These are phyloP conservation scores for Erebia aethiops DNA, from an alignment of 2,888 invertebrate genomes.

Conservation along the genomic window DNA sequence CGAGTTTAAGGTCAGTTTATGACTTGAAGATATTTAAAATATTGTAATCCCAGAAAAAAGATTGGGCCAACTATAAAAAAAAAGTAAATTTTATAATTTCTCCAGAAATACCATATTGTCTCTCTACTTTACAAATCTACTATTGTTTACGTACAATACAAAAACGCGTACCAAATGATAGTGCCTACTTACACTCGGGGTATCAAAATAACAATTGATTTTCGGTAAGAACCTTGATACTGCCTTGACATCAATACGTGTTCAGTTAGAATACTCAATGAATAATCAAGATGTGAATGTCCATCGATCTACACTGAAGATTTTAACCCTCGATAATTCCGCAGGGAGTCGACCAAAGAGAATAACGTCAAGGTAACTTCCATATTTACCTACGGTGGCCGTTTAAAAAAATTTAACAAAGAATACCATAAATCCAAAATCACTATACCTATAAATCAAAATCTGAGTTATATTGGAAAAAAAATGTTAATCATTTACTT, in stretches of 20 bases:
- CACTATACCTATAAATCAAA: no score
- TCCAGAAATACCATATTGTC: neutral
- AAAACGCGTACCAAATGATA: neutral
- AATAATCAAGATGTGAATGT: slow-evolving; percentile 18
- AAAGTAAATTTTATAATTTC: neutral
- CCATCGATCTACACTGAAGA: neutral
- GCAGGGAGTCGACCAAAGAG: no score
- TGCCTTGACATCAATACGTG: slow-evolving; percentile 46
- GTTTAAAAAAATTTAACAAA: no score
- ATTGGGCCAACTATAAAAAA: neutral
- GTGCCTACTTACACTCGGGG: slow-evolving; percentile 15
- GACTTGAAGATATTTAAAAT: no score
- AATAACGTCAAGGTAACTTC: no score
- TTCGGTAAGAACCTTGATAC: slow-evolving; percentile 31
- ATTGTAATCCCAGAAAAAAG: no score
- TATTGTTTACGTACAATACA: neutral
- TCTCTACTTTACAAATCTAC: no score
- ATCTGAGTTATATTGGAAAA: no score
- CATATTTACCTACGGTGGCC: no score
- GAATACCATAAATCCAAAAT: no score
- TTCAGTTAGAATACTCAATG: slow-evolving; percentile 39
- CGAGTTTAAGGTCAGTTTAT: no score
- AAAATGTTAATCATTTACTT: no score
- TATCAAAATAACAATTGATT: slow-evolving; percentile 28
- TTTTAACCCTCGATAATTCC: neutral